Evolutionary conservation across 2,888 invertebrate species (phyloP).

Genomic region (Choristoneura rosaceana): DNA sequence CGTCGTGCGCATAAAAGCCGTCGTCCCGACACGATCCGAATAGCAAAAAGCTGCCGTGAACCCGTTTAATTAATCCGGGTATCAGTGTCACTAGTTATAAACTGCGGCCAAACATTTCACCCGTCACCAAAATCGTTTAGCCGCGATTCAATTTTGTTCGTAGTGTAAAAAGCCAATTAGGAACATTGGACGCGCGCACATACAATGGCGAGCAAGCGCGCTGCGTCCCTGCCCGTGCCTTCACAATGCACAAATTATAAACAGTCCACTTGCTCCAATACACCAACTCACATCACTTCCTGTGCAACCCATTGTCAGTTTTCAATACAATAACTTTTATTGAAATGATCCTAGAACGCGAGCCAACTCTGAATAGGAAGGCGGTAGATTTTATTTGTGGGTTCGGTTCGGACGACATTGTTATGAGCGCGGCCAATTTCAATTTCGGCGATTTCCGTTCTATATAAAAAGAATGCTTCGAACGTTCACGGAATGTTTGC

Average conservation of each 20-base stretch:
- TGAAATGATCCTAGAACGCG: conserved; percentile 81
- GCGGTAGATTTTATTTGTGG: conserved; percentile 73
- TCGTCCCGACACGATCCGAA: conserved; percentile 37
- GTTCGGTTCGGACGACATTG: conserved; percentile 74
- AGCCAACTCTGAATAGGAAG: conserved; percentile 68
- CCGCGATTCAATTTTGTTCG: conserved; percentile 52
- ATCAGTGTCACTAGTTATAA: conserved; percentile 45
- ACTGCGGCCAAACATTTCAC: conserved; percentile 46
- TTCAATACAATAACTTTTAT: conserved; percentile 84
- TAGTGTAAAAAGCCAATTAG: conserved; percentile 76
- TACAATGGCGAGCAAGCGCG: conserved; percentile 73
- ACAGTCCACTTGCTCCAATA: conserved; percentile 83
- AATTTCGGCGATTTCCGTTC: conserved; percentile 78
- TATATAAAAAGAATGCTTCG: conserved; percentile 69
- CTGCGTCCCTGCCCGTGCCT: conserved; percentile 64
- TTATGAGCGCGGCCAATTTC: conserved; percentile 70
- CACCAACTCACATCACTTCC: conserved; percentile 80
- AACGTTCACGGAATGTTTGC: conserved; percentile 66
- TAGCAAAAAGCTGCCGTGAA: conserved; percentile 38
- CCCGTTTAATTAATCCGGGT: conserved; percentile 44
- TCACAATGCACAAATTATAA: conserved; percentile 84
- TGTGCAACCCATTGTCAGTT: conserved; percentile 78
- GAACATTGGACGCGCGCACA: conserved; percentile 64
- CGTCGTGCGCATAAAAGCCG: conserved; percentile 27
- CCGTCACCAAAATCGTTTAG: conserved; percentile 52